Base-by-base conservation (phyloP, 2,113 vertebrate genomes). In the Hippocampus comes region DNA sequence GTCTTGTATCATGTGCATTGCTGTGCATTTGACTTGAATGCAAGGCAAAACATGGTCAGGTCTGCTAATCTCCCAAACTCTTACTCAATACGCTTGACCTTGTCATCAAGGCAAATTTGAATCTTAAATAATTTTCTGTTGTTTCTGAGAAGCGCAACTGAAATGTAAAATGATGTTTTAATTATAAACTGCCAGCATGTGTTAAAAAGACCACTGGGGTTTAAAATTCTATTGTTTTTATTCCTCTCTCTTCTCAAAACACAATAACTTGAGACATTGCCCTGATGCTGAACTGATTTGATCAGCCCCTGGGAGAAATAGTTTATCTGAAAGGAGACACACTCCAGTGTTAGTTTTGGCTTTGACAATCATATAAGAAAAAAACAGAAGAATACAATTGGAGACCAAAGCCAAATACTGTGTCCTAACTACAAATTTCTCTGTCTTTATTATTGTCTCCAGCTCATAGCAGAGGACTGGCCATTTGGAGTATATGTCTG, bases 381-480 rank as follows among this genome's bases (percentile, higher is more conserved):
- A 61, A 76, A 49, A 51, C 7, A 4, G 41, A 84, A 30, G 17
- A 60, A 42, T 34, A 27, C 27, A 55, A 63, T 49, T 75, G 70
- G 76, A 68, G 72, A 34, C 71, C 17, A 63, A 18, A 59, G 46
- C 48, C 23, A 27, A 72, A 67, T 27, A 81, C 30, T 7, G 70
- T 46, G 61, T 48, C 63, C 43, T 73, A 25, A 74, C 38, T 18
- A 49, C 15, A 68, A 73, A 42, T 27, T 27, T 23, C 4, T 78
- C 57, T 64, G 34, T 0, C n/a, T 43, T 51, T 5, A n/a, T 69
- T 53, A 4, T 73, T 46, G 46, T 59, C 63, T 78, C 21, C 86
- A 97, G 95, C 88, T 97, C 8, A 71, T 96, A 78, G 94, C 95
- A 1, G 91, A 93, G 80, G 93, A 95, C 85, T 97, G 95, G 95